Evolutionary conservation across 1,140 invertebrate species (phyloP).

Genomic region (Drosophila fuyamai): DNA sequence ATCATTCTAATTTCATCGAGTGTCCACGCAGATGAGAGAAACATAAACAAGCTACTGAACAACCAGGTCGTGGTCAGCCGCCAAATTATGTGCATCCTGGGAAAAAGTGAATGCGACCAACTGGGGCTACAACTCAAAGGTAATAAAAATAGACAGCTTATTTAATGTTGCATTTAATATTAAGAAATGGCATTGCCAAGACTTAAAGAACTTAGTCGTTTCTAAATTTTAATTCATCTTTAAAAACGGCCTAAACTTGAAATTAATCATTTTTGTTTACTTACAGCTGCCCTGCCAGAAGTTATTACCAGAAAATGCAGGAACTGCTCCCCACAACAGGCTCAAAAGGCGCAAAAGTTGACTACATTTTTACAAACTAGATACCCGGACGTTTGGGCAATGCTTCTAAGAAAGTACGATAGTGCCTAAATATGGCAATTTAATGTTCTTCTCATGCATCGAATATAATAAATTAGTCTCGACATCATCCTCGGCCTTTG

Average conservation of each 20-base stretch:
- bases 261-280: slow-evolving; percentile 13
- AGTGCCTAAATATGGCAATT: slow-evolving; percentile 58
- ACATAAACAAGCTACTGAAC: slow-evolving; percentile 74
- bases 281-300: slow-evolving; percentile 85
- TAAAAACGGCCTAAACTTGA: background rate
- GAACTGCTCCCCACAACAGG: slow-evolving; percentile 85
- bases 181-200: background rate
- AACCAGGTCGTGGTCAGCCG: slow-evolving; percentile 78
- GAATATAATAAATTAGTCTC: slow-evolving; percentile 43
- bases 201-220: background rate
- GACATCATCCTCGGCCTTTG: slow-evolving; percentile 9
- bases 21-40: slow-evolving; percentile 68
- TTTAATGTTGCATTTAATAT: background rate
- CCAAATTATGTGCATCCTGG: slow-evolving; percentile 85
- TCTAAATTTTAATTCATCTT: background rate
- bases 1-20: slow-evolving; percentile 52
- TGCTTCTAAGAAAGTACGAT: slow-evolving; percentile 85
- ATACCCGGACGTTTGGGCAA: slow-evolving; percentile 86
- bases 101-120: slow-evolving; percentile 85
- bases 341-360: slow-evolving; percentile 85
- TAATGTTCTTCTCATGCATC: slow-evolving; percentile 40
- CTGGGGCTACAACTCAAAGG: slow-evolving; percentile 85
- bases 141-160: slow-evolving; percentile 40
- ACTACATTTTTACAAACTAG: slow-evolving; percentile 85
- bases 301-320: slow-evolving; percentile 85